Evolutionary conservation across 2,113 vertebrate species (phyloP).

Genomic region (Oryzias celebensis): DNA sequence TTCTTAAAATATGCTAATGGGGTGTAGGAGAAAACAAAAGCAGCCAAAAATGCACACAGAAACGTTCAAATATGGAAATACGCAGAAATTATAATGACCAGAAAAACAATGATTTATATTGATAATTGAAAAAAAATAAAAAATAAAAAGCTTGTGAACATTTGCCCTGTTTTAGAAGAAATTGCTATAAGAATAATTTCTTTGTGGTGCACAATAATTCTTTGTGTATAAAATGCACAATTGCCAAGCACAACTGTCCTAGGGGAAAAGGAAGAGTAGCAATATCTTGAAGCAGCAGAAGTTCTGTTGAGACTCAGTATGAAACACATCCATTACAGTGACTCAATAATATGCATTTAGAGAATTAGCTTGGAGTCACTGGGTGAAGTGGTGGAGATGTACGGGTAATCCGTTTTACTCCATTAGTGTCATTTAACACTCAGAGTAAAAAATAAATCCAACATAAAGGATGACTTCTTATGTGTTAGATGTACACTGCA

Average conservation of each 20-base stretch:
- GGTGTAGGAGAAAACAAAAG: too few relatives aligned
- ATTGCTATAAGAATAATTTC: conserved; percentile 44
- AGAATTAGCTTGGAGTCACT: conserved; percentile 30
- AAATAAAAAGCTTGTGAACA: conserved; percentile 4
- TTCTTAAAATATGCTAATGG: too few relatives aligned
- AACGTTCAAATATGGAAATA: too few relatives aligned
- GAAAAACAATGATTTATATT: background rate
- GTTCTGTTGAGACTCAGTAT: conserved; percentile 30
- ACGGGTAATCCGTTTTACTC: conserved; percentile 31
- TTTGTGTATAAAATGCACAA: conserved; percentile 63
- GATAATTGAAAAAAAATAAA: conserved; percentile 10
- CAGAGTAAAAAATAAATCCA: conserved; percentile 6
- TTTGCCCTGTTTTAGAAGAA: conserved; percentile 20
- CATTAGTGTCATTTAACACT: conserved; percentile 16
- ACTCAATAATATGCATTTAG: conserved; percentile 37
- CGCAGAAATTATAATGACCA: conserved; percentile 13
- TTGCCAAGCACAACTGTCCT: conserved; percentile 49
- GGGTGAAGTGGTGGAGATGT: conserved; percentile 32
- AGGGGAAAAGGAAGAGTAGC: conserved; percentile 23
- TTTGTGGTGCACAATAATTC: conserved; percentile 62
- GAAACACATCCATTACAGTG: conserved; percentile 41
- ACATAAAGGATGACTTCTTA: conserved; percentile 3
- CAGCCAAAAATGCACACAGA: too few relatives aligned
- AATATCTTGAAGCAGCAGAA: conserved; percentile 35
- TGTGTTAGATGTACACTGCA: background rate